A percentile compares a stretch with the other conserved stretches of the same genome.
Conservation (phyloP, 23 tunicate genomes). For the Diplosoma virens region DNA sequence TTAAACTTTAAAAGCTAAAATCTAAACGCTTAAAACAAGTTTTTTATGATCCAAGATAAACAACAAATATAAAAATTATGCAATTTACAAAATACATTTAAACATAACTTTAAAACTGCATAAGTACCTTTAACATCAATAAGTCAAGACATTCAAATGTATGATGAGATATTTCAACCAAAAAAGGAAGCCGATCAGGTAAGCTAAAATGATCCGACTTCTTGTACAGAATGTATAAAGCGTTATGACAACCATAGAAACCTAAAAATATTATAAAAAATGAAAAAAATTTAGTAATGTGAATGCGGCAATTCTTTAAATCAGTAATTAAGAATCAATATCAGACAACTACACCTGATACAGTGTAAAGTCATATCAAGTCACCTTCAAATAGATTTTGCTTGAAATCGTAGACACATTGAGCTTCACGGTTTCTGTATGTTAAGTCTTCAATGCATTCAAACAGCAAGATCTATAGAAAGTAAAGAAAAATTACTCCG, state of each 20-base stretch:
- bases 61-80: too few relatives aligned
- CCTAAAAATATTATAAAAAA: too few relatives aligned
- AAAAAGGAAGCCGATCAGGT: conserved; percentile 30
- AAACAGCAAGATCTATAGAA: conserved; percentile 4
- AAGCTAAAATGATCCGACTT: background rate
- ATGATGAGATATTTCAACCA: conserved; percentile 15
- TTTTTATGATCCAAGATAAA: too few relatives aligned
- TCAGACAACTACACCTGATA: too few relatives aligned
- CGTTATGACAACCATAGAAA: background rate
- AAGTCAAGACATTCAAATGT: conserved; percentile 34
- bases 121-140: conserved; percentile 23
- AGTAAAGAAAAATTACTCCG: background rate
- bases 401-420: conserved; percentile 2
- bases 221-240: conserved; percentile 3
- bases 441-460: conserved; percentile 1
- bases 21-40: too few relatives aligned
- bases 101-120: too few relatives aligned
- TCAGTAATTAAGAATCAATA: too few relatives aligned
- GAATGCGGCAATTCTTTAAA: too few relatives aligned
- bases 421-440: background rate
- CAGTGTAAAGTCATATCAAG: background rate
- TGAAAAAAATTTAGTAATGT: too few relatives aligned
- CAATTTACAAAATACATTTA: too few relatives aligned
- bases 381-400: background rate
- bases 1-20: too few relatives aligned